Percentiles rank a stretch among this genome's conserved stretches.
Evolutionary conservation across 1,140 invertebrate genomes (phyloP).

Genomic region (Drosophila jambulina): DNA sequence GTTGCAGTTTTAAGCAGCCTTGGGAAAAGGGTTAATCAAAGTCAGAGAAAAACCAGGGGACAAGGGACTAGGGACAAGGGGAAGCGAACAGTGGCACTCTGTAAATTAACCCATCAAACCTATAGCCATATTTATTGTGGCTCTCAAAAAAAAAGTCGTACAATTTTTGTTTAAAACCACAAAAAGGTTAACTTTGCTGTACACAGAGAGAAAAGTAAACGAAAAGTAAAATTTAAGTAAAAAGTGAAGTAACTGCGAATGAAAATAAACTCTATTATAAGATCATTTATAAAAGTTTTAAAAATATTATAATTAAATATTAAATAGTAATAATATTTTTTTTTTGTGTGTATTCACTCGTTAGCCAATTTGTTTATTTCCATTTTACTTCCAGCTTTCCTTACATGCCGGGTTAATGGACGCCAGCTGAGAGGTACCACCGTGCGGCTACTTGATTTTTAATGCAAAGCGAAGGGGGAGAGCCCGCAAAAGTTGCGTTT

Average conservation of each 20-base stretch:
- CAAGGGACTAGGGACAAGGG: not conserved
- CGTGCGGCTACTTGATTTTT: constrained; percentile 56
- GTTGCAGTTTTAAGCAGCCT: constrained; percentile 77
- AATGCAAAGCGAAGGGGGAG: constrained; percentile 32
- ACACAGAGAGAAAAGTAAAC: no score
- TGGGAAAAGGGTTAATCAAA: constrained; percentile 74
- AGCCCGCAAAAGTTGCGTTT: constrained; percentile 51
- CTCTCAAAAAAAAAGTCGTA: constrained; percentile 4
- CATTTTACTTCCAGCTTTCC: constrained; percentile 23
- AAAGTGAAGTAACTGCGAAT: no score
- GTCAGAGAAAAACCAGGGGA: constrained; percentile 6
- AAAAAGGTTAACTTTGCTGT: not conserved
- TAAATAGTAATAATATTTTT: no score
- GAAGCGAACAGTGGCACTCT: constrained; percentile 22
- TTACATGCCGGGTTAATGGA: constrained; percentile 37
- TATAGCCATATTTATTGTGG: constrained; percentile 14
- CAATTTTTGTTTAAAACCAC: constrained; percentile 19
- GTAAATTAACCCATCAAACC: constrained; percentile 47
- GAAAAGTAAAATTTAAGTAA: no score
- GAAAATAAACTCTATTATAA: not conserved
- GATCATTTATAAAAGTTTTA: not conserved
- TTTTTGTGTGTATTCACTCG: not conserved
- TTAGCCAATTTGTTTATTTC: constrained; percentile 16
- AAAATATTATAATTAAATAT: not conserved
- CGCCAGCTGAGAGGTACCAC: constrained; percentile 30